These are phyloP conservation scores for Ochropacha duplaris DNA, from an alignment of 2,888 invertebrate species.

Conservation along the genomic window DNA sequence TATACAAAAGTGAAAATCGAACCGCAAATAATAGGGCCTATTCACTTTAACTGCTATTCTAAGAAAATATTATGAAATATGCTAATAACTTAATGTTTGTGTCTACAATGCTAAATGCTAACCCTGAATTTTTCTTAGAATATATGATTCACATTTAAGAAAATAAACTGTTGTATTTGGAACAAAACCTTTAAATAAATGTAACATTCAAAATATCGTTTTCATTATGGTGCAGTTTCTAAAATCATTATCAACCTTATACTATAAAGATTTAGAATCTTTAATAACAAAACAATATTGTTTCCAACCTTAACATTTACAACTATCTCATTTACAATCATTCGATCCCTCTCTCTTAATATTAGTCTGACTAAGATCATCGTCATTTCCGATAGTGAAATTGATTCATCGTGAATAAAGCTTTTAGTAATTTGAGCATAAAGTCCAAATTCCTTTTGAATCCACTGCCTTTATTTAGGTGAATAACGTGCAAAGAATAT, in stretches of 20 bases:
- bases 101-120: constrained; percentile 6
- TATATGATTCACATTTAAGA: no score
- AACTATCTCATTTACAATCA: not conserved
- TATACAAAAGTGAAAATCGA: constrained; percentile 69
- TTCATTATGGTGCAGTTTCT: no score
- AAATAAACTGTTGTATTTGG: no score
- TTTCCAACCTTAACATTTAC: not conserved
- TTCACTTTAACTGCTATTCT: constrained; percentile 30
- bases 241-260: no score
- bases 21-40: constrained; percentile 44
- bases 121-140: constrained; percentile 3
- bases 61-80: constrained; percentile 40
- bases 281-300: no score
- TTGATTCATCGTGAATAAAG: not conserved
- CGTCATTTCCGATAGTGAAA: not conserved
- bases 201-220: no score
- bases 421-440: not conserved
- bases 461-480: no score
- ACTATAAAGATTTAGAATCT: no score
- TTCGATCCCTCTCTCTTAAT: not conserved
- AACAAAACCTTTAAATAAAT: no score
- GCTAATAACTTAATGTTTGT: constrained; percentile 7
- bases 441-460: not conserved
- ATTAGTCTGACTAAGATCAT: not conserved
- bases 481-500: no score